These are phyloP conservation scores for Sphaerophoria rueppellii DNA, from an alignment of 2,888 invertebrate species.

Conservation along the genomic window DNA sequence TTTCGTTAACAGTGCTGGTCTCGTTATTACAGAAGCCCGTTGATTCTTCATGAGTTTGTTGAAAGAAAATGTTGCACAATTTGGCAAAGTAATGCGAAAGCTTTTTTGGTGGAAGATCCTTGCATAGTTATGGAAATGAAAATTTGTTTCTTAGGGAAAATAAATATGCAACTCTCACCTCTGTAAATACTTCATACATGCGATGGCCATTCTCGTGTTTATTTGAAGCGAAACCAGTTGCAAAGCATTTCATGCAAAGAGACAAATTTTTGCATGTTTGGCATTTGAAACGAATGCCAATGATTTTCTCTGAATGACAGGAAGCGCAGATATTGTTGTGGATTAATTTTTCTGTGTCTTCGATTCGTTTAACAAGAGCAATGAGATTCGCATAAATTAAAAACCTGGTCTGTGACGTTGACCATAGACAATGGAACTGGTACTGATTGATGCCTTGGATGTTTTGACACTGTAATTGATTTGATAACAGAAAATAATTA, in stretches of 20 bases:
- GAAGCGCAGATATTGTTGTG: constrained; percentile 79
- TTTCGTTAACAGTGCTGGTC: constrained; percentile 74
- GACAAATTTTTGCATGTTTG: constrained; percentile 80
- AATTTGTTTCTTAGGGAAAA: not conserved
- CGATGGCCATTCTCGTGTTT: constrained; percentile 80
- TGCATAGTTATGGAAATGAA: constrained; percentile 33
- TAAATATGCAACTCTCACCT: constrained; percentile 74
- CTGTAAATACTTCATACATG: constrained; percentile 80
- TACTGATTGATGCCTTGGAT: constrained; percentile 78
- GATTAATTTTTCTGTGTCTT: constrained; percentile 79
- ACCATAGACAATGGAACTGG: constrained; percentile 80
- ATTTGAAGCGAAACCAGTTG: constrained; percentile 77
- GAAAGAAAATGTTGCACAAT: constrained; percentile 77
- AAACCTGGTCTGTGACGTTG: constrained; percentile 78
- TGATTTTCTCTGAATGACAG: constrained; percentile 79
- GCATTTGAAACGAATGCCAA: constrained; percentile 81
- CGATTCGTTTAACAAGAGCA: constrained; percentile 80
- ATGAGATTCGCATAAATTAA: constrained; percentile 80
- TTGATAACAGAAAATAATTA: not conserved
- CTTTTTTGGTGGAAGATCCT: constrained; percentile 78
- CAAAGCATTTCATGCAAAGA: constrained; percentile 80
- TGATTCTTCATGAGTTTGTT: constrained; percentile 76
- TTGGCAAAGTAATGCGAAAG: constrained; percentile 78
- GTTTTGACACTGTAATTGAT: constrained; percentile 76
- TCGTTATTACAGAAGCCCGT: constrained; percentile 79